Evolutionary conservation across 2,113 vertebrate genomes (phyloP), one percentile per base, ranked within the genome.

Genomic region (Oenanthe oenanthe): DNA sequence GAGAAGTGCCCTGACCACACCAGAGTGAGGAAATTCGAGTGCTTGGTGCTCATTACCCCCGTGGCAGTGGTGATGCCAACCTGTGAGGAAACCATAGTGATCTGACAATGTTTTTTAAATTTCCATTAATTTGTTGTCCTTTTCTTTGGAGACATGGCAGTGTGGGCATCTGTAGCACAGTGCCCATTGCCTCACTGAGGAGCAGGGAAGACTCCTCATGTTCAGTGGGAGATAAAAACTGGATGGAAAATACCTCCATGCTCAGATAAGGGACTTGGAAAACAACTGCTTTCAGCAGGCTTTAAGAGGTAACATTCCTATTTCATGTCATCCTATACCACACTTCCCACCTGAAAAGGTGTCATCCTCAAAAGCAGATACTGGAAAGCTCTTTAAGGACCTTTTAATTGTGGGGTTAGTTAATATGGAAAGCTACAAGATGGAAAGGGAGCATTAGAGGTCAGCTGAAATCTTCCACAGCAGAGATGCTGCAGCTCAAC

Each of bases 221-320:
- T 7, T 62, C 2, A 1, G 21, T 1, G 28, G 29, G 38, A 12
- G 34, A 29, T 7, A 17, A 32, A 67, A 31, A 4, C 6, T 38
- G 42, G 22, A 38, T 63, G 25, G 65, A 67, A 92, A 83, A 40
- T 28, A 57, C 31, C 78, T 51, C 25, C 6, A 3, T n/a, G 10
- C 22, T 68, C 77, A 50, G 66, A 24, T 17, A 16, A 61, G 25
- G 32, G 22, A 58, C 26, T 28, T 85, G 58, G 54, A 51, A 84
- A 93, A 75, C 34, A 58, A 22, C 20, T 72, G 48, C 26, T 65
- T 73, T 51, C 60, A 89, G 62, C 22, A 16, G 58, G 43, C 7
- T 63, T 83, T 62, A 34, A 60, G 40, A 80, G 34, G 45, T 13
- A 68, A 13, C 32, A 9, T 65, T 56, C n/a, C 26, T 34, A n/a